Evolutionary conservation across 92 coral and sea anemone genomes (phyloP), one percentile per base, ranked within the genome.

Genomic region (Palythoa heliodiscus): DNA sequence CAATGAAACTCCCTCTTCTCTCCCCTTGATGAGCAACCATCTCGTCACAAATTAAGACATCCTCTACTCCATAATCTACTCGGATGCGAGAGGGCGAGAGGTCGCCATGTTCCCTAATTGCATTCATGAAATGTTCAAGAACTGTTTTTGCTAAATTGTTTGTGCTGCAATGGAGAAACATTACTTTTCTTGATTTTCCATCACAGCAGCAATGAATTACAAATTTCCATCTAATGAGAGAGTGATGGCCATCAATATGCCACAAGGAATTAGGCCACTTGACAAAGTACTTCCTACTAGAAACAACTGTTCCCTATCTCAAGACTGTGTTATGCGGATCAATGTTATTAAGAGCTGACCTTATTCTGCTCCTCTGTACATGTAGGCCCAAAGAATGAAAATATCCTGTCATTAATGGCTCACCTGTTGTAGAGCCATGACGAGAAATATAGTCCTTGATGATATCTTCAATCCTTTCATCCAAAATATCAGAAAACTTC

Each of bases 381-480:
- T 61, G 69, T 17, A 63, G 52, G 61, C 91, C 90, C 4, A 90
- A 67, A 14, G 90, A 87, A 8, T 57, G 66, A 76, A 87, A 85
- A 50, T 88, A 86, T 22, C 92, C 92, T 19, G 92, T 66, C 86
- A 92, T 86, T 10, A 86, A 73, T n/a, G 92, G 89, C 69, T 88
- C 87, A 47, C 95, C 93, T 57, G 91, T 92, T 38, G 91, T 85
- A 16, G 79, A 69, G 39, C 95, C 93, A 88, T 91, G 93, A 35
- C 85, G 84, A 76, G 93, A 92, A 52, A 93, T 90, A 61, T 86
- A 93, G n/a, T 89, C 92, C 67, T 75, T 77, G 1, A 91, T 82
- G 16, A 91, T 87, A 64, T 89, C 78, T 38, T 93, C 93, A 61
- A 89, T 87, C 17, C 68, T 64, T 11, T 91, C 74, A 67, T 91